Conservation (phyloP, 2,797 vertebrate species). For the Macropus fuliginosus region DNA sequence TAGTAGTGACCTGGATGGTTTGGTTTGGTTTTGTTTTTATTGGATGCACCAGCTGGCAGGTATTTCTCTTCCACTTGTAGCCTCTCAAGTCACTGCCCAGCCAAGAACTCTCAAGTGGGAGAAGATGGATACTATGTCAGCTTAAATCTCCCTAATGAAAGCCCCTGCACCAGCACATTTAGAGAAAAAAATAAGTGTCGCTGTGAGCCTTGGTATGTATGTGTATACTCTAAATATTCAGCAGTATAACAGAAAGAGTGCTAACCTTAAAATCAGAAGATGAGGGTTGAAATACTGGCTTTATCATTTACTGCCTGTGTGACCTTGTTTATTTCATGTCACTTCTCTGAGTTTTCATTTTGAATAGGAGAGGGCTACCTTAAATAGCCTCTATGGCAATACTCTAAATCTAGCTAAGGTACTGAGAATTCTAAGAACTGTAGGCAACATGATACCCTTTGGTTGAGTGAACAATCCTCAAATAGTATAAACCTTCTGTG, state of each 20-base stretch:
- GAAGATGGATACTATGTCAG: neutral
- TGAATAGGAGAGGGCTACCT: neutral
- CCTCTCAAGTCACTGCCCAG: neutral
- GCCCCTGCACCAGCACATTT: neutral
- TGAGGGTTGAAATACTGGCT: neutral
- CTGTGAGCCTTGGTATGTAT: neutral
- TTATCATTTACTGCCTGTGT: neutral
- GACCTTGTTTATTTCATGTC: neutral
- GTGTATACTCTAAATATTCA: neutral
- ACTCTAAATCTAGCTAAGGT: neutral
- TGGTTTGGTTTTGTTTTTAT: neutral
- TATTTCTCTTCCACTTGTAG: neutral
- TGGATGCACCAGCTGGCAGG: neutral
- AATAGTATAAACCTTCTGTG: neutral
- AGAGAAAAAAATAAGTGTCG: neutral
- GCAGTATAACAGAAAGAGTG: neutral
- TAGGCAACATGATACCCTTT: neutral
- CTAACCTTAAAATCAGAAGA: neutral
- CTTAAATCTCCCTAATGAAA: neutral
- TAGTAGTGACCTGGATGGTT: neutral
- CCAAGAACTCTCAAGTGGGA: neutral
- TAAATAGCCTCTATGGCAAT: neutral
- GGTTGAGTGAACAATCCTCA: neutral
- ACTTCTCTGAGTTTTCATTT: neutral
- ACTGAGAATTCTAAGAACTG: neutral